Percentiles rank a stretch among this genome's conserved stretches.
Conservation (phyloP, 1,140 invertebrate species). For the Coenobita brevimanus region DNA sequence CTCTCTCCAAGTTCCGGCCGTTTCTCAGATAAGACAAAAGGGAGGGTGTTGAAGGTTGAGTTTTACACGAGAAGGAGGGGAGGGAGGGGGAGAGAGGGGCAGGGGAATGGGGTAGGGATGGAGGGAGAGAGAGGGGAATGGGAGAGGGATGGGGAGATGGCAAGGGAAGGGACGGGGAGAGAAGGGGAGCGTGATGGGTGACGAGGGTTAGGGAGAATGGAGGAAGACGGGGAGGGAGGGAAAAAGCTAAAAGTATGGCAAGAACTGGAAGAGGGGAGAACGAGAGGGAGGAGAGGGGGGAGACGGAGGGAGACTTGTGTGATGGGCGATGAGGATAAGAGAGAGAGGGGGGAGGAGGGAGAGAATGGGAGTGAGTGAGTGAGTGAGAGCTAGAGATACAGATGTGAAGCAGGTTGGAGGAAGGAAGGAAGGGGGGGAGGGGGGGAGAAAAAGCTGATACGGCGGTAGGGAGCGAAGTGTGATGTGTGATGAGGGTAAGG, state of each 20-base stretch:
- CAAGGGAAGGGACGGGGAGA: not conserved
- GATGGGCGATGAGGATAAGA: not conserved
- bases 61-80: too few species aligned
- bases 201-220: too few species aligned
- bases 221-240: not conserved
- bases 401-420: not conserved
- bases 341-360: slow-evolving; percentile 8
- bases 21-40: too few species aligned
- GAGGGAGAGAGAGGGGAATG: too few species aligned
- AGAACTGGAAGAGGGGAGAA: not conserved
- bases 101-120: not conserved
- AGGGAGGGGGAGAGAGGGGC: too few species aligned
- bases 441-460: not conserved
- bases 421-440: not conserved
- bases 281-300: not conserved
- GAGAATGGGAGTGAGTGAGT: not conserved
- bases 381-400: not conserved
- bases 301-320: not conserved
- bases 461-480: not conserved
- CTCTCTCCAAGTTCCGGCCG: too few species aligned
- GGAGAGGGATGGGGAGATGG: not conserved
- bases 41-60: too few species aligned
- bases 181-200: not conserved
- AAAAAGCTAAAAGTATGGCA: not conserved
- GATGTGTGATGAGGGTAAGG: not conserved